These are phyloP conservation scores for Diprion similis DNA, from an alignment of 1,140 invertebrate genomes.

Conservation along the genomic window DNA sequence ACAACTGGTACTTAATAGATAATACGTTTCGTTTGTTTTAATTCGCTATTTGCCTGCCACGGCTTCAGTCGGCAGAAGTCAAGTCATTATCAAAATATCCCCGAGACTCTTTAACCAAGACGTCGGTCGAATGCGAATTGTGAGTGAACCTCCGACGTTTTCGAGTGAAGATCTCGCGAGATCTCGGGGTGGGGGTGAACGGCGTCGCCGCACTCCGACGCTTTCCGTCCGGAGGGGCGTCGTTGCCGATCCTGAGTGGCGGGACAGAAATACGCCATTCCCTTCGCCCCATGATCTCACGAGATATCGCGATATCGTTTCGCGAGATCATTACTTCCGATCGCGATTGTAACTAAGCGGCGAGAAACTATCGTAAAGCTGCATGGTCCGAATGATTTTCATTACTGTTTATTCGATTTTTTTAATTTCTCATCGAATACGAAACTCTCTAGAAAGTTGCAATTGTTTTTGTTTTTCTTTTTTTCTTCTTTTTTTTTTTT, in stretches of 20 bases:
- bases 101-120: slow-evolving; percentile 83
- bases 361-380: too few species aligned
- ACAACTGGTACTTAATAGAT: slow-evolving; percentile 22
- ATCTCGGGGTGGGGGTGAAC: slow-evolving; percentile 41
- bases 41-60: slow-evolving; percentile 49
- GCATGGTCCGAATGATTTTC: too few species aligned
- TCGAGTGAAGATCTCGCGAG: slow-evolving; percentile 25
- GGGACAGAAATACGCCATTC: slow-evolving; percentile 39
- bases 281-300: slow-evolving; percentile 1
- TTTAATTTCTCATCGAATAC: too few species aligned
- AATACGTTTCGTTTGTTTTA: slow-evolving; percentile 29
- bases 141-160: slow-evolving; percentile 62
- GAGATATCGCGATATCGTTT: background rate
- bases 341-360: too few species aligned
- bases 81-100: slow-evolving; percentile 77
- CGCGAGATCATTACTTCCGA: too few species aligned
- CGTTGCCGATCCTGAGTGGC: slow-evolving; percentile 20
- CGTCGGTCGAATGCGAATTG: slow-evolving; percentile 88
- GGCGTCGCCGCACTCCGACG: slow-evolving; percentile 31
- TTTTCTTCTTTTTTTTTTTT: too few species aligned
- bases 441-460: too few species aligned
- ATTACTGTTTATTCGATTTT: too few species aligned
- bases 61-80: slow-evolving; percentile 76
- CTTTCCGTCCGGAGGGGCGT: slow-evolving; percentile 10
- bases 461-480: too few species aligned